Evolutionary conservation across 1,140 invertebrate genomes (phyloP), one percentile per base, ranked within the genome.

Genomic region (Cydia fagiglandana): DNA sequence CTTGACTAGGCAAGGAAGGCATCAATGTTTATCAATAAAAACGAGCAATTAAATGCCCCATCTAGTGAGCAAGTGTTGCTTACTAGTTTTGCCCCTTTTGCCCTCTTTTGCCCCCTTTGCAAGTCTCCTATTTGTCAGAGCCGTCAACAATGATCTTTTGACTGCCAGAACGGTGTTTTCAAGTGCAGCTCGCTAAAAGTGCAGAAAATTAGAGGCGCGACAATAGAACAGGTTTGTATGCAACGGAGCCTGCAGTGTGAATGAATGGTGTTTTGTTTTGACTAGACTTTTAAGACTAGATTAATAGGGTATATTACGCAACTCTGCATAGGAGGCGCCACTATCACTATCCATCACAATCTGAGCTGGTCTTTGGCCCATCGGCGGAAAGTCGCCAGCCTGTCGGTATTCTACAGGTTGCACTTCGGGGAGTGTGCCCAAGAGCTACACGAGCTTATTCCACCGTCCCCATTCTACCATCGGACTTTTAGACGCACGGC

Each of bases 141-240:
- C 20, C 56, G 56, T 61, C 56, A 61, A 61, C 56, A 61, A 61
- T 61, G 56, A 61, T 61, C 56, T 61, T 61, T 61, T 61, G 56
- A 61, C 56, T 61, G 56, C 56, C 53, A 17, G 56, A 53, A 53
- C 56, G 53, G 15, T 7, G 56, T 61, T 61, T 20, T 24, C 56
- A 24, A 61, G 56, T 56, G 53, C 4, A 56, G 20, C 9, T 20
- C 9, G 9, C 20, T 61, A 61, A 61, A 61, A 61, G 56, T 61
- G 56, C 56, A 24, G 17, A 61, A 61, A 61, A 61, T 61, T 61
- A 24, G 56, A 61, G 20, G 24, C 20, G 17, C 20, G 2, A 61
- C 56, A 61, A 61, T 61, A 20, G 17, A 61, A 10, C 20, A 20
- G 56, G 15, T 61, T 61, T 61, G 20, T 24, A 61, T 61, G 56